Evolutionary conservation across 2,888 invertebrate species (phyloP).

Genomic region (Chorisops tibialis): DNA sequence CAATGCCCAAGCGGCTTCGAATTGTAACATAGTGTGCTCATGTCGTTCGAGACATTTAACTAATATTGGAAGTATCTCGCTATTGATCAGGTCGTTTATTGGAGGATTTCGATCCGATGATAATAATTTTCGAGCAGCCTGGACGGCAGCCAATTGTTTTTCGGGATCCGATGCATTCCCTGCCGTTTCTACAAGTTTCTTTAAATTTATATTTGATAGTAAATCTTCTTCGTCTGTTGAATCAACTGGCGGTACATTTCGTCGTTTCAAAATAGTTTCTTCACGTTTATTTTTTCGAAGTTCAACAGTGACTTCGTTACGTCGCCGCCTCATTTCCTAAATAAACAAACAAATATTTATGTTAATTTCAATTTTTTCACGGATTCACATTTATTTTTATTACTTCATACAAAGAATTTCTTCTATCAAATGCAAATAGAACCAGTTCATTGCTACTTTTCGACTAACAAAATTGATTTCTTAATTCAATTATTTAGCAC

Average conservation of each 20-base stretch:
- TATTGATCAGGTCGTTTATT: conserved; percentile 90
- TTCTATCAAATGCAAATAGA: no score
- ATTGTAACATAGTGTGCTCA: conserved; percentile 86
- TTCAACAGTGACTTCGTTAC: conserved; percentile 95
- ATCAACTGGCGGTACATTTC: conserved; percentile 90
- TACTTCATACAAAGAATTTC: no score
- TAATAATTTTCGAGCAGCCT: conserved; percentile 90
- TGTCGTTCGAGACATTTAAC: conserved; percentile 83
- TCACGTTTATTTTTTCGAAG: conserved; percentile 97
- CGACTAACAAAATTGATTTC: no score
- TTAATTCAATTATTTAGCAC: no score
- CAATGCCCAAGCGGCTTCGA: conserved; percentile 96
- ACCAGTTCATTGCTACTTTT: no score
- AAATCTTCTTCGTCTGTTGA: conserved; percentile 76
- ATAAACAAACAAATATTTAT: no score
- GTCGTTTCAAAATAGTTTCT: conserved; percentile 90
- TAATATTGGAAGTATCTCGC: conserved; percentile 92
- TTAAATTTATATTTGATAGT: conserved; percentile 69
- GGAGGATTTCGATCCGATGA: conserved; percentile 98
- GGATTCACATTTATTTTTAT: no score
- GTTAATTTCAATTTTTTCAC: no score
- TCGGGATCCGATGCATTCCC: conserved; percentile 73
- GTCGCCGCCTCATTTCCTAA: conserved; percentile 93
- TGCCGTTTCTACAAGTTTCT: conserved; percentile 83
- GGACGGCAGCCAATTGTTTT: conserved; percentile 85